Conservation (phyloP, 92 coral and sea anemone genomes). For the Phenganax stokvisi region DNA sequence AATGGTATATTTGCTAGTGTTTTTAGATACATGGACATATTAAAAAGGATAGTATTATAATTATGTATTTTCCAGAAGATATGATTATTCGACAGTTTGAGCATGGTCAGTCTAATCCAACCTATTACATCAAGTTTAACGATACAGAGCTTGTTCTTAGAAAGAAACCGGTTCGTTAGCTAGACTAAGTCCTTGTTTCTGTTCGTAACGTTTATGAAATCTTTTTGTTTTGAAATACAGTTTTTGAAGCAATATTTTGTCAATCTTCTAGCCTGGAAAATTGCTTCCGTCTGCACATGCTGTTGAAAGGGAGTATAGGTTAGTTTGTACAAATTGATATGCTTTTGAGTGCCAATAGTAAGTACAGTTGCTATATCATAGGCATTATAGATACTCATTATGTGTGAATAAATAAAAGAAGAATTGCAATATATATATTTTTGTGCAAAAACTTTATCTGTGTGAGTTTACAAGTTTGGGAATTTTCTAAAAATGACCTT, state of each 20-base stretch:
- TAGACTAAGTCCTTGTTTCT: neutral
- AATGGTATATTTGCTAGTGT: constrained; percentile 46
- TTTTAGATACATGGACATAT: neutral
- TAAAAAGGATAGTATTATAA: neutral
- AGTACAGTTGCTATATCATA: too few relatives aligned
- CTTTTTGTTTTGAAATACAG: neutral
- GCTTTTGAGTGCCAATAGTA: too few relatives aligned
- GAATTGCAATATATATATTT: too few relatives aligned
- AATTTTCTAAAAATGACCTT: too few relatives aligned
- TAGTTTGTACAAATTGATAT: neutral
- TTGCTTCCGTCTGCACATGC: constrained; percentile 96
- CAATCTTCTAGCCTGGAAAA: constrained; percentile 70
- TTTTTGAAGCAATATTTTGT: neutral
- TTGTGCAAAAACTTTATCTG: too few relatives aligned
- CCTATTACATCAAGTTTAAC: constrained; percentile 87
- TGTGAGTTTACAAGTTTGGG: too few relatives aligned
- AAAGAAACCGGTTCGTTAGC: constrained; percentile 69
- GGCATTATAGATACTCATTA: too few relatives aligned
- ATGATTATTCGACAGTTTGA: constrained; percentile 75
- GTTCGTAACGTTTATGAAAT: neutral
- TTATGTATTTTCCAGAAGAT: constrained; percentile 45
- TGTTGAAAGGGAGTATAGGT: constrained; percentile 91
- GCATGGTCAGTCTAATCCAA: constrained; percentile 96
- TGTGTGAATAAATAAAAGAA: too few relatives aligned
- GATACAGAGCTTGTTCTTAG: constrained; percentile 74